Base-by-base conservation (phyloP, 2,797 vertebrate species). In the Neosilurus mollespiculum region DNA sequence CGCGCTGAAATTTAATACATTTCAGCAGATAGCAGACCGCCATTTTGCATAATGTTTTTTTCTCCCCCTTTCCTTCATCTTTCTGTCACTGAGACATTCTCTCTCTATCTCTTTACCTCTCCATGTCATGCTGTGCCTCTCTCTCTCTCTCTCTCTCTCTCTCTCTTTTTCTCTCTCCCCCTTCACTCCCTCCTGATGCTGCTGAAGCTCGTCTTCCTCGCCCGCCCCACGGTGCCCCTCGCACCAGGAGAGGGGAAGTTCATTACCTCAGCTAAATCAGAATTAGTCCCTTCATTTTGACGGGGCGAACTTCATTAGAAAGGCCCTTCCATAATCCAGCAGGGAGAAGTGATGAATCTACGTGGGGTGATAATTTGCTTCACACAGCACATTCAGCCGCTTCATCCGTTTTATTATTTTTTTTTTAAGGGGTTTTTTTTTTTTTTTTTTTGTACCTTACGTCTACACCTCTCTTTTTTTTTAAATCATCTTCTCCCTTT, bases 221-320 rank as follows among this genome's bases (percentile, higher is more conserved):
- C 94, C 95, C 95, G 94, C 97, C 96, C 96, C 96, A 96, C 95
- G 96, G 96, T 96, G 96, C 96, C 96, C 95, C 96, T 97, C 97
- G 96, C 97, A 95, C 96, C 96, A 96, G 97, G 97, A 98, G 96
- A 96, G 96, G 96, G 96, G 96, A 98, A 98, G 96, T 98, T 98
- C 96, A 98, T 98, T 99, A 97, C 96, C 97, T 98, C 96, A 97
- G 97, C 97, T 97, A 97, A 98, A 98, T 98, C 97, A 97, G 97
- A 98, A 98, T 98, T 97, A 98, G 97, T 96, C 96, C 96, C 96
- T 97, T 97, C 96, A 97, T 97, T 97, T 96, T 97, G 97, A 98
- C 96, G 96, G 96, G 96, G 96, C 93, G 92, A 98, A 98, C 96
- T 98, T 99, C 97, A 99, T 99, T 98, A 99, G 97, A 96, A 96